Base-by-base conservation (phyloP, 1,140 invertebrate genomes). In the Hesperophylax magnus region DNA sequence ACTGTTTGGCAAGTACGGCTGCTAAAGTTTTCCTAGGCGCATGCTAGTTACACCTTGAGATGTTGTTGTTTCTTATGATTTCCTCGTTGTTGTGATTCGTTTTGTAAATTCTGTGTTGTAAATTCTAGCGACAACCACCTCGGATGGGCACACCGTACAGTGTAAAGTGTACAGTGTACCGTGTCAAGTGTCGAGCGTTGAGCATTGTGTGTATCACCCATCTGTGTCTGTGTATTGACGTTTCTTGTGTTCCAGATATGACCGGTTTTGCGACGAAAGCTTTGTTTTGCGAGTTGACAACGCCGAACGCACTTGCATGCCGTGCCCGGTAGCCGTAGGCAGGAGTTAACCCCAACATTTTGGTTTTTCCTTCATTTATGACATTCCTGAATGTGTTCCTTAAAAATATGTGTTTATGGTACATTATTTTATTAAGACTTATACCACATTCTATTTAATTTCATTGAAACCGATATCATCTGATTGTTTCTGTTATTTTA, bases 1-100 rank as follows among this genome's bases (percentile, higher is more conserved):
- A 78, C 77, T 78, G 77, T 78, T 78, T 78, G 77, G 77, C 77
- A 69, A 78, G 65, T 22, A 69, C 53, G 77, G 77, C 77, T 78
- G 77, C 77, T 34, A 27, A 52, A 17, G 22, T 67, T 67, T 31
- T 24, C 18, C 47, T 69, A 78, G 60, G 63, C 47, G 77, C 77
- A 78, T 78, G 77, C 4, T 78, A 56, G 72, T 60, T 14, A 58
- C 72, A 58, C 72, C 53, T 18, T 60, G 72, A 60, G 39, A n/a
- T 39, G 24, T 72, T 52, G 6, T 52, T 72, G 24, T 22, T 20
- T 72, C 69, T 22, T 22, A 22, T 72, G 27, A 52, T 72, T 54
- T 72, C 9, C 11, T 47, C n/a, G 20, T 7, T 72, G 69, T 72
- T 56, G 69, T 72, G 52, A 9, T 24, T 53, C 22, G 69, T 72